Conservation (phyloP, 2,797 vertebrate species). For the Lates japonicus region DNA sequence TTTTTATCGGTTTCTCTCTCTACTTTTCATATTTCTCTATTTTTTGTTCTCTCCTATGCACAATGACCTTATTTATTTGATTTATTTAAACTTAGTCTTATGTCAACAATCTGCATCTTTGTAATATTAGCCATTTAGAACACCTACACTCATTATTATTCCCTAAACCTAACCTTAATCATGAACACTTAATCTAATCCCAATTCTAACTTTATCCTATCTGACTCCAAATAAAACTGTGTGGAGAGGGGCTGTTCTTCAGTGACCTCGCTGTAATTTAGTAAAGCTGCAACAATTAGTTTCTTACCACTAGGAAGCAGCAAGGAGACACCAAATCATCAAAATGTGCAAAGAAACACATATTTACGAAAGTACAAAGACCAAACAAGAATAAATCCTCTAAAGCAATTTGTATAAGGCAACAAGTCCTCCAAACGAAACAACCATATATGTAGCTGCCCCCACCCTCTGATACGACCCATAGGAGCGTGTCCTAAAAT, state of each 20-base stretch:
- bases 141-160: not conserved
- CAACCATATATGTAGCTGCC: not conserved
- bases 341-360: conserved; percentile 4
- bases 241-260: not conserved
- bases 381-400: conserved; percentile 28
- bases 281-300: conserved; percentile 25
- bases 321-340: conserved; percentile 14
- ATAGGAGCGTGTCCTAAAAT: too few relatives aligned
- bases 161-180: not conserved
- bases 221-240: not conserved
- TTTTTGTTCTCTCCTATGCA: conserved; percentile 17
- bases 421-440: too few relatives aligned
- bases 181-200: not conserved
- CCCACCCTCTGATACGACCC: too few relatives aligned
- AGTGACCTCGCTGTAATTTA: not conserved
- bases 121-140: not conserved
- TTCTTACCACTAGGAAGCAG: conserved; percentile 14
- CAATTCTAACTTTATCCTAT: not conserved
- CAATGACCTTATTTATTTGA: conserved; percentile 12
- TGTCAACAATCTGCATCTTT: conserved; percentile 11
- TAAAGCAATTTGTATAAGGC: conserved; percentile 5
- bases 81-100: not conserved
- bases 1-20: conserved; percentile 41
- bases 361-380: conserved; percentile 1
- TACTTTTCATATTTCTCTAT: conserved; percentile 37